Percentiles rank a stretch among this genome's conserved stretches.
Conservation (phyloP, 2,113 vertebrate species). For the Leptobrachium ailaonicum region DNA sequence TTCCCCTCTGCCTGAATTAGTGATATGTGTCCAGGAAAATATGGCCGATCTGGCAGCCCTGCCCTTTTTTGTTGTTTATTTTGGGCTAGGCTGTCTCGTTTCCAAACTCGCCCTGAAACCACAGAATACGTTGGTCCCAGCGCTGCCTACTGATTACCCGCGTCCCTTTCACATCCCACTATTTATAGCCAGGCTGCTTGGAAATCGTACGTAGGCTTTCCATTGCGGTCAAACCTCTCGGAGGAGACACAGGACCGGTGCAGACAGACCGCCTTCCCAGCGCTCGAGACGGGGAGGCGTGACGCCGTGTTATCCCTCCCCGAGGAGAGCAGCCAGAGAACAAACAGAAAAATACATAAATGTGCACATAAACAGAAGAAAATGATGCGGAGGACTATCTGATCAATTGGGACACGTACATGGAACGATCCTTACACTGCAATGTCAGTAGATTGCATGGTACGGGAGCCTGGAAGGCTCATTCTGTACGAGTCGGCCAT, state of each 20-base stretch:
- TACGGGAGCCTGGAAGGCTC: too few relatives aligned
- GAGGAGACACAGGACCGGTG: background rate
- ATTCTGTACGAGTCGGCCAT: too few relatives aligned
- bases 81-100: background rate
- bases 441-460: too few relatives aligned
- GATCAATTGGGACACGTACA: too few relatives aligned
- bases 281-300: background rate
- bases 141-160: background rate
- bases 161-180: background rate
- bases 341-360: too few relatives aligned
- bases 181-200: conserved; percentile 29
- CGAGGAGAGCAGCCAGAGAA: too few relatives aligned
- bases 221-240: conserved; percentile 10
- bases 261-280: background rate
- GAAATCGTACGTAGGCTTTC: conserved; percentile 25
- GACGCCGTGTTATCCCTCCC: too few relatives aligned
- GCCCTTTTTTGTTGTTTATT: background rate
- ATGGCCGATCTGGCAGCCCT: background rate
- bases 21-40: too few relatives aligned
- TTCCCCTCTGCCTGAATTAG: too few relatives aligned
- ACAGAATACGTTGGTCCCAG: conserved; percentile 1
- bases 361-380: too few relatives aligned
- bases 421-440: too few relatives aligned
- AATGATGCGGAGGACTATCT: too few relatives aligned
- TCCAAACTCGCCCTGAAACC: background rate